Base-by-base conservation (phyloP, 2,113 vertebrate species). In the Limanda limanda region DNA sequence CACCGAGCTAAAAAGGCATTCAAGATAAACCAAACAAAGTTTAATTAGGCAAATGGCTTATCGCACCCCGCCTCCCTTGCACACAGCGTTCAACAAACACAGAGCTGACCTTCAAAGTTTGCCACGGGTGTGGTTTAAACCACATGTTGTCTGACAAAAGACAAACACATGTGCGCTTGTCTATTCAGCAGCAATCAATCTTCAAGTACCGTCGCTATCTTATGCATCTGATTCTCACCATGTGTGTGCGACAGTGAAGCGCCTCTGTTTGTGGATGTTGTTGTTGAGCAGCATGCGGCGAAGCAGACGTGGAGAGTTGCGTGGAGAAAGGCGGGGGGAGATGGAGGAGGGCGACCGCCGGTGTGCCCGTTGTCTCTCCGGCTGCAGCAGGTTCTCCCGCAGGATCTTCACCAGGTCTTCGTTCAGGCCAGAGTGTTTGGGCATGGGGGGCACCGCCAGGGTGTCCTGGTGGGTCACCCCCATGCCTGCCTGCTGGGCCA, bases 201-300 rank as follows among this genome's bases (percentile, higher is more conserved):
- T 15, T 10, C 2, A 9, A 10, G 47, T 67, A 52, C 23, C 18
- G 56, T 11, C 35, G 17, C 51, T 54, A 3, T 51, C 35, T 35
- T 2, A 37, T 31, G 17, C 47, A 23, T 20, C 13, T 6, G 9
- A 24, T 60, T 77, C 97, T 97, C 97, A 99, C 98, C 98, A 99
- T 79, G 98, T 99, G 93, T 99, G 97, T 61, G 98, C 97, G 72
- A 99, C 98, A 0, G 97, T 99, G 94, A 99, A 99, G 54, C 98
- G 95, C 82, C 97, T 93, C 92, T 98, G 97, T 82, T 99, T 99
- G 81, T 97, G 96, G 92, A 94, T 96, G 93, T 97, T 97, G 93
- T 97, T 97, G 78, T 92, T 99, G 62, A 99, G 92, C 86, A 98
- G 93, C 97, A 99, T 98, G 92, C 96, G 96, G 61, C 97, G 96